Evolutionary conservation across 2,797 vertebrate species (phyloP).

Genomic region (Pempheris klunzingeri): DNA sequence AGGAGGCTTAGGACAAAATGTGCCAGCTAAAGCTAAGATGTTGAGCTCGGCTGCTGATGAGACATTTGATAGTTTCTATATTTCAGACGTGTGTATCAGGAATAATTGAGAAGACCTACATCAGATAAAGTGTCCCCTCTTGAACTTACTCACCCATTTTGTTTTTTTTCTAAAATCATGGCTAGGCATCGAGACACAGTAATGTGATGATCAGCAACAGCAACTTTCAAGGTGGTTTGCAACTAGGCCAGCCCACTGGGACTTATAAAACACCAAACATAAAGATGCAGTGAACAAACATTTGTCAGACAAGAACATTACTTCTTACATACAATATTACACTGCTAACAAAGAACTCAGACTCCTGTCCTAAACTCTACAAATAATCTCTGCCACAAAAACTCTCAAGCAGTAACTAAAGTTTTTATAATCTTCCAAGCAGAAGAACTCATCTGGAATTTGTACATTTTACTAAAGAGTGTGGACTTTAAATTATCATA

Average conservation of each 20-base stretch:
- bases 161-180: neutral
- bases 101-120: neutral
- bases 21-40: constrained; percentile 41
- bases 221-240: neutral
- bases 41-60: constrained; percentile 21
- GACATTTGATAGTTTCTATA: constrained; percentile 51
- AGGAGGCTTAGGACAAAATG: constrained; percentile 50
- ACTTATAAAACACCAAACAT: neutral
- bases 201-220: neutral
- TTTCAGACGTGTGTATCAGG: constrained; percentile 16
- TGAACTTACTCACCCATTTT: neutral
- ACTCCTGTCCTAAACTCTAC: neutral
- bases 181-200: neutral
- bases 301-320: neutral
- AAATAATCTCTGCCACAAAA: neutral
- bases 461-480: neutral
- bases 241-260: neutral
- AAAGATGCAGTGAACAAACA: neutral
- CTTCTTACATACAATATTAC: neutral
- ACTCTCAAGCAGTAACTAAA: neutral
- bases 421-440: neutral
- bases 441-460: no score
- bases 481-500: neutral
- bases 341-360: neutral
- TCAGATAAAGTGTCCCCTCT: neutral